phyloP scores from a whole-genome alignment of 37 sponge, comb jelly and placozoan genomes.

The Hexactinellida sp. region DNA sequence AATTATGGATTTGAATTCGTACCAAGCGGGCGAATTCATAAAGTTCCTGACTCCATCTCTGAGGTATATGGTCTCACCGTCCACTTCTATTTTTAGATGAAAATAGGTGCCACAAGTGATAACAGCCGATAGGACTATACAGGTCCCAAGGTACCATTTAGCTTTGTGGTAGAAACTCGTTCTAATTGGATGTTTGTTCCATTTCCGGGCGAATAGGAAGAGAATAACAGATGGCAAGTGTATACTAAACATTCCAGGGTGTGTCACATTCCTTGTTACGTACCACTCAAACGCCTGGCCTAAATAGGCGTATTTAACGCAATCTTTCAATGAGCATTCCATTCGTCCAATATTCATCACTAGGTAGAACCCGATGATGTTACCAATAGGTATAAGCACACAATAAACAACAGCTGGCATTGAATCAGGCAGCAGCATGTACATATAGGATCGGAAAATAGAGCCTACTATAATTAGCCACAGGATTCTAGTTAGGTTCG shows the following conservation, averaged over 20 bases:
- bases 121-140: not conserved
- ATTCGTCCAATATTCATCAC: conserved; percentile 53
- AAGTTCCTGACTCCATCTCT: conserved; percentile 55
- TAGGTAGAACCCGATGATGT: conserved; percentile 52
- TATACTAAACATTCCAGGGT: not conserved
- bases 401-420: not conserved
- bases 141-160: not conserved
- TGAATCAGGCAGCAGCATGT: conserved; percentile 34
- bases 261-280: not conserved
- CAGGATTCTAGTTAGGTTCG: conserved; percentile 21
- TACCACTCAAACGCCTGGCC: conserved; percentile 31
- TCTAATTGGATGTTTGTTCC: not conserved
- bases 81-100: conserved; percentile 35
- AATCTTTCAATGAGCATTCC: conserved; percentile 19
- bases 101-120: not conserved
- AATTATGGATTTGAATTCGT: conserved; percentile 32
- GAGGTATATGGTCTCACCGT: conserved; percentile 57
- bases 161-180: not conserved
- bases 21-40: conserved; percentile 59
- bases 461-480: conserved; percentile 36
- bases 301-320: conserved; percentile 35
- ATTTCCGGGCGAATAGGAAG: not conserved
- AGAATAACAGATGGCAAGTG: not conserved
- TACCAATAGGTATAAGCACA: conserved; percentile 48
- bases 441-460: conserved; percentile 33